A percentile compares a stretch with the other conserved stretches of the same genome.
These are phyloP conservation scores for Pardalotus punctatus DNA, from an alignment of 2,113 vertebrate species.

Conservation along the genomic window DNA sequence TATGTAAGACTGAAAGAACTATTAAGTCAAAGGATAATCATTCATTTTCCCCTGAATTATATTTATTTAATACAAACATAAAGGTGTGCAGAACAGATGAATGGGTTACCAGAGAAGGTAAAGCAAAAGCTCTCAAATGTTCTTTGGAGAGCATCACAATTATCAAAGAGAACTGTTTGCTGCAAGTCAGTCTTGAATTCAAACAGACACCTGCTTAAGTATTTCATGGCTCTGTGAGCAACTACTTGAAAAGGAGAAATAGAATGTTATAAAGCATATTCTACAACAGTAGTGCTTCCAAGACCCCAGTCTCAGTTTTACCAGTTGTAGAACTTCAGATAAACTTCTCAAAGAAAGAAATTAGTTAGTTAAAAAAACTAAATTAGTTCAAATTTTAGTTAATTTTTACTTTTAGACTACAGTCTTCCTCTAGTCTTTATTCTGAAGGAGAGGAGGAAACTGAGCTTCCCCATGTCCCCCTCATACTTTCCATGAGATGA, in stretches of 20 bases:
- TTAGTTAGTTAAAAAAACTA: too few species aligned
- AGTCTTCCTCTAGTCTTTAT: neutral
- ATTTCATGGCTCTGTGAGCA: neutral
- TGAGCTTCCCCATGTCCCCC: neutral
- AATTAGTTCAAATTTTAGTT: neutral
- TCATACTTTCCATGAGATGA: neutral
- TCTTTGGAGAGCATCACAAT: neutral
- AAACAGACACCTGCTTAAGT: neutral
- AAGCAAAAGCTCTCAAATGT: neutral
- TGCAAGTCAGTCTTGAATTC: neutral
- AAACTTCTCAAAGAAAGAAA: neutral
- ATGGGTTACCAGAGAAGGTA: neutral
- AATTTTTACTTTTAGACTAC: neutral
- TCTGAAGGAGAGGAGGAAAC: neutral
- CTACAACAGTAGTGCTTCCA: neutral
- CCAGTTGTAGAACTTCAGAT: neutral
- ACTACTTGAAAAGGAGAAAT: neutral
- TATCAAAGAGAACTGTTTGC: neutral
- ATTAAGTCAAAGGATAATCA: constrained; percentile 2
- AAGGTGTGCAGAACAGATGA: neutral
- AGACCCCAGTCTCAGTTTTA: neutral
- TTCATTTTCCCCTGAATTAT: neutral
- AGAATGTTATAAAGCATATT: neutral
- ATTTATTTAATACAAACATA: constrained; percentile 16
- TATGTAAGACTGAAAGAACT: neutral